phyloP scores from a whole-genome alignment of 2,888 invertebrate genomes.

The Galerucella calmariensis region DNA sequence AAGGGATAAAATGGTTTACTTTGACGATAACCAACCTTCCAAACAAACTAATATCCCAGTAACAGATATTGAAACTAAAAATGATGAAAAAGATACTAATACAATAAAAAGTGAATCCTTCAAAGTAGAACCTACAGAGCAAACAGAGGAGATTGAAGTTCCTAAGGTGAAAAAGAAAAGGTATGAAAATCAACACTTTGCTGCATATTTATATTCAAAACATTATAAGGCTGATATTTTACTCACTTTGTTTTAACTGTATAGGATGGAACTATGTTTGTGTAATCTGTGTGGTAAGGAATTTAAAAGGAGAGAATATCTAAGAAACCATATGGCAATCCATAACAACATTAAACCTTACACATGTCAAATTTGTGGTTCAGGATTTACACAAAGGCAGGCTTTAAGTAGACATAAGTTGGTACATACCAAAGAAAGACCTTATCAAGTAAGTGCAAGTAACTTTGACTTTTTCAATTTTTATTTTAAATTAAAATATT shows the following conservation, averaged over 20 bases:
- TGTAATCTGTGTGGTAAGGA: constrained; percentile 44
- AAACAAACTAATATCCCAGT: not conserved
- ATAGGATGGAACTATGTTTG: constrained; percentile 40
- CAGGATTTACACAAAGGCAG: constrained; percentile 43
- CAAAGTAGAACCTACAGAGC: not conserved
- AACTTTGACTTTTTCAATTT: too few relatives aligned
- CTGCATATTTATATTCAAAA: not conserved
- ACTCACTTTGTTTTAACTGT: not conserved
- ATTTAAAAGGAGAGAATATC: constrained; percentile 39
- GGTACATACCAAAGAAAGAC: constrained; percentile 44
- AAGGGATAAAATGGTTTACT: constrained; percentile 25
- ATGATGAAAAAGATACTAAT: not conserved
- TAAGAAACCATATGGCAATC: constrained; percentile 46
- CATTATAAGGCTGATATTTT: not conserved
- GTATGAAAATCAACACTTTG: constrained; percentile 2
- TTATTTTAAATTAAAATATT: too few relatives aligned
- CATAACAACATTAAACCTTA: constrained; percentile 43
- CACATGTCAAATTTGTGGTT: constrained; percentile 39
- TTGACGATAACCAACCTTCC: constrained; percentile 6
- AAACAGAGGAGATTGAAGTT: not conserved
- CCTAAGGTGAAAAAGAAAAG: constrained; percentile 22
- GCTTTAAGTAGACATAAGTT: constrained; percentile 41
- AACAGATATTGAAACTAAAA: not conserved
- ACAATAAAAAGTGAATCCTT: not conserved
- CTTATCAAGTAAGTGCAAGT: constrained; percentile 24